Percentiles rank a stretch among this genome's conserved stretches.
Evolutionary conservation across 1,140 invertebrate species (phyloP).

Genomic region (Phenacoccus solenopsis): DNA sequence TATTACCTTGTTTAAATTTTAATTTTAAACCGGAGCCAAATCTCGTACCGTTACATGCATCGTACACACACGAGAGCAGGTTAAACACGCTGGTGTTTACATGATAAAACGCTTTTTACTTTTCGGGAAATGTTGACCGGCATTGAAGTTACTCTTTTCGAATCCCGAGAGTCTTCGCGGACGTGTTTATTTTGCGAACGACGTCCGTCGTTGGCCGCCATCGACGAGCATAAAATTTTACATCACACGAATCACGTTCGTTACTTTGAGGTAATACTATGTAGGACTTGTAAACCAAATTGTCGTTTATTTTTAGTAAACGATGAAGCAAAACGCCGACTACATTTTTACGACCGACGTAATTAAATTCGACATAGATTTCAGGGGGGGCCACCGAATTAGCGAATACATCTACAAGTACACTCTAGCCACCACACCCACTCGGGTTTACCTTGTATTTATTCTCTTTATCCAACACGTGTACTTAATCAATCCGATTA

Average conservation of each 20-base stretch:
- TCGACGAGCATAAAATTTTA: not conserved
- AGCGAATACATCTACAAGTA: too few relatives aligned
- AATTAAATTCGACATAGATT: too few relatives aligned
- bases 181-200: not conserved
- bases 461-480: too few relatives aligned
- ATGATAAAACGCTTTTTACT: not conserved
- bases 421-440: too few relatives aligned
- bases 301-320: too few relatives aligned
- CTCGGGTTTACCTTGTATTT: too few relatives aligned
- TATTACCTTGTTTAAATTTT: not conserved
- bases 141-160: not conserved
- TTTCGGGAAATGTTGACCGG: not conserved
- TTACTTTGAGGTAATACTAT: too few relatives aligned
- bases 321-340: too few relatives aligned
- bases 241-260: not conserved
- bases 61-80: not conserved
- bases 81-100: not conserved
- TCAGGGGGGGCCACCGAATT: too few relatives aligned
- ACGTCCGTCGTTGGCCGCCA: not conserved
- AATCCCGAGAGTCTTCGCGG: not conserved
- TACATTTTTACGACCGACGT: too few relatives aligned
- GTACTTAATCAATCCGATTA: too few relatives aligned
- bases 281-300: too few relatives aligned
- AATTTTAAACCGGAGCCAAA: slow-evolving; percentile 1
- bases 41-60: not conserved